Evolutionary conservation across 1,140 invertebrate genomes (phyloP).

Genomic region (Cataglyphis hispanica): DNA sequence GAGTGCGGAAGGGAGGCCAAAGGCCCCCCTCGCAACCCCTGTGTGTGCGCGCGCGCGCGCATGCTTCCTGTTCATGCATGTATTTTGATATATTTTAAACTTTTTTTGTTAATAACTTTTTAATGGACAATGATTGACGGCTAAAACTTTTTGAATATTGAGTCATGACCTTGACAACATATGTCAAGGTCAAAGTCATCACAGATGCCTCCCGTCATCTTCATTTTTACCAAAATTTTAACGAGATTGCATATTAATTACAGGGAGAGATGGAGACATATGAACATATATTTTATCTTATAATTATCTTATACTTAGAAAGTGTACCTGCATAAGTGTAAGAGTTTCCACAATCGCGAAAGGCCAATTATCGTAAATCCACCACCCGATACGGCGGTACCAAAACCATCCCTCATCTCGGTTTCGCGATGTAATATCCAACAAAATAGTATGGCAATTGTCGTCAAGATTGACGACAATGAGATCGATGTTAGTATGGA

Average conservation of each 20-base stretch:
- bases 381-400: conserved; percentile 68
- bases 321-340: conserved; percentile 70
- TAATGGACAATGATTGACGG: too few species aligned
- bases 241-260: neutral
- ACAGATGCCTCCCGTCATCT: too few species aligned
- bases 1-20: too few species aligned
- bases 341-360: conserved; percentile 73
- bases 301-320: conserved; percentile 2
- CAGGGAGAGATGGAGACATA: neutral
- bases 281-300: neutral
- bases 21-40: too few species aligned
- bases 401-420: conserved; percentile 72
- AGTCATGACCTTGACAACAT: too few species aligned
- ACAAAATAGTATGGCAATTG: conserved; percentile 69
- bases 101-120: too few species aligned
- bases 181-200: too few species aligned
- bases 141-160: too few species aligned
- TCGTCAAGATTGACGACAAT: conserved; percentile 63
- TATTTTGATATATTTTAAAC: too few species aligned
- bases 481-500: conserved; percentile 70
- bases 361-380: conserved; percentile 74
- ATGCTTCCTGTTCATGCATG: too few species aligned
- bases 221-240: too few species aligned
- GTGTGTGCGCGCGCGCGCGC: too few species aligned
- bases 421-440: conserved; percentile 78